Base-by-base conservation (phyloP, 1,140 invertebrate genomes). In the Leucophenga varia region DNA sequence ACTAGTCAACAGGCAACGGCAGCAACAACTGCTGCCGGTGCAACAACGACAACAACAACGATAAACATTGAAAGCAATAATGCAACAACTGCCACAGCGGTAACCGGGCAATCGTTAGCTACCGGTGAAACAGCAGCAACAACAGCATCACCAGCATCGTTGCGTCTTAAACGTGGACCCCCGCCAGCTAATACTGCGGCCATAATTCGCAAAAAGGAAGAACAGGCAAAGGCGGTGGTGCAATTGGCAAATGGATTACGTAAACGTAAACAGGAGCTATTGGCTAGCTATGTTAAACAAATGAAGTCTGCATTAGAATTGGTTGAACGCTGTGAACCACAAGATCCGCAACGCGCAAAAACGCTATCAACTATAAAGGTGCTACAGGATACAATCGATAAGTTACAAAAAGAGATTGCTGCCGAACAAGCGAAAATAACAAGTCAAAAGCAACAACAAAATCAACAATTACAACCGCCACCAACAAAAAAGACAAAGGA, bases 201-300 rank as follows among this genome's bases (percentile, higher is more conserved):
- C 10, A 57, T 75, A 28, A 59, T 70, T 7, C 75, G 74, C 16
- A 75, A 75, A 16, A 65, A 75, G 38, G 73, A 75, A 31, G 73
- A 75, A 37, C 72, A 75, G 43, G 65, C 63, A n/a, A 75, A 75
- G 39, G 71, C 71, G 9, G 64, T 70, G 35, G 72, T 72, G 20
- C 70, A 72, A 38, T 35, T 75, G 25, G 73, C 72, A 5, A 72
- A 75, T 45, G 73, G 72, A 1, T 47, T 75, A 34, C 61, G 70
- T 0, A 74, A 72, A 37, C 57, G 70, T 6, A 75, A 75, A 34
- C 70, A 74, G 28, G 73, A 75, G 46, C 47, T 75, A 16, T 49
- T 75, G 0, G 72, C 74, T 44, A 72, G 69, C 38, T 75, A 75
- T 53, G 54, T 75, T 3, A 74, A 75, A 28, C 68, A 75, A 55